phyloP scores from a whole-genome alignment of 2,797 vertebrate genomes.

The Prunella strophiata region DNA sequence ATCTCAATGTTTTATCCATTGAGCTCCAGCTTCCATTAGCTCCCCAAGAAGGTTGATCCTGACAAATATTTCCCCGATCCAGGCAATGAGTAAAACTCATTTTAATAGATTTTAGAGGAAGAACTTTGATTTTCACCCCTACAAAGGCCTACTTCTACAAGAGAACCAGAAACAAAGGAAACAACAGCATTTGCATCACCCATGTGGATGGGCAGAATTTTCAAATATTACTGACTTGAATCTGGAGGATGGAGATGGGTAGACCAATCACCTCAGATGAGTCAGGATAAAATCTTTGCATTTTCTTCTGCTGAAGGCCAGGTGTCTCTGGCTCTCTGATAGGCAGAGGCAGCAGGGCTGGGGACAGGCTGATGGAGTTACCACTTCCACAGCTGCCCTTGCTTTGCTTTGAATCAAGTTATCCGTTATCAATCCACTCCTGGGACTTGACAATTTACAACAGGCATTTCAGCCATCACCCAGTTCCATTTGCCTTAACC shows the following conservation, averaged over 20 bases:
- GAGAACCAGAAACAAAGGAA: conserved; percentile 9
- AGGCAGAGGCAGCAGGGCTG: not conserved
- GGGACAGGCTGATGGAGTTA: not conserved
- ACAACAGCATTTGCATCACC: not conserved
- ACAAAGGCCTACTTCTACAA: not conserved
- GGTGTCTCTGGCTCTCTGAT: not conserved
- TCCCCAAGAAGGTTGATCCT: not conserved
- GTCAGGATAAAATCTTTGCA: not conserved
- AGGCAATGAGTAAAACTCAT: not conserved
- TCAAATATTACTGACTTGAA: not conserved
- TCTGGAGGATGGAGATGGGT: not conserved
- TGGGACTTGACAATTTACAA: not conserved
- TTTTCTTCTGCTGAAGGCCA: not conserved
- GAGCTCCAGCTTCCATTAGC: not conserved
- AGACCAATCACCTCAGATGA: not conserved
- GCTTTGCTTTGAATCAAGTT: not conserved
- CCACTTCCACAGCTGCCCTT: not conserved
- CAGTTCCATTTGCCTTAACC: not conserved
- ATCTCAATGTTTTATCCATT: not conserved
- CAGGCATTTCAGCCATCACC: not conserved
- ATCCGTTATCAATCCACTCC: not conserved
- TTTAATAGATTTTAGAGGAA: not conserved
- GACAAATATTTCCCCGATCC: not conserved
- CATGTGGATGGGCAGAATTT: not conserved
- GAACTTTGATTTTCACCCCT: conserved; percentile 26